Conservation (phyloP, 2,797 vertebrate genomes). For the Morus bassanus region DNA sequence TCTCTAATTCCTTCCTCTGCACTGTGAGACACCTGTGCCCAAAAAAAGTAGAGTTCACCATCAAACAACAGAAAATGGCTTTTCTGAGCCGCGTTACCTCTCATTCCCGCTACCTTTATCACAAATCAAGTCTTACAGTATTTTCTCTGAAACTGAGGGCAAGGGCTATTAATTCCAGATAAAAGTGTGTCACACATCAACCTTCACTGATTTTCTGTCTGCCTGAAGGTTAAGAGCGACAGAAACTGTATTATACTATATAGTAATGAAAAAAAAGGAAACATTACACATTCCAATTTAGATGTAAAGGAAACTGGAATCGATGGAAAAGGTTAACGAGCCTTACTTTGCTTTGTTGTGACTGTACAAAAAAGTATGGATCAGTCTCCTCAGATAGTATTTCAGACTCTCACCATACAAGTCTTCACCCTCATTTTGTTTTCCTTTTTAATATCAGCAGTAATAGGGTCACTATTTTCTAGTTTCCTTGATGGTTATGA, state of each 20-base stretch:
- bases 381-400: not conserved
- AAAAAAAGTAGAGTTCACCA: not conserved
- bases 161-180: not conserved
- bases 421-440: not conserved
- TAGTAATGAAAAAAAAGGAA: not conserved
- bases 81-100: not conserved
- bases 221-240: not conserved
- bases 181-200: not conserved
- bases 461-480: not conserved
- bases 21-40: not conserved
- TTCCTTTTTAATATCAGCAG: not conserved
- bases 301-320: not conserved
- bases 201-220: not conserved
- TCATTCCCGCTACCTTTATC: not conserved
- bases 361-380: not conserved
- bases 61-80: not conserved
- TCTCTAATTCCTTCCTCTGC: not conserved
- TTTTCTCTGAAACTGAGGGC: not conserved
- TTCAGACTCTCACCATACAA: not conserved
- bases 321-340: not conserved
- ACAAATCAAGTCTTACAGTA: not conserved
- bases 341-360: not conserved
- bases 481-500: not conserved
- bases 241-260: not conserved
- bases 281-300: not conserved